phyloP scores from a whole-genome alignment of 2,888 invertebrate species.

The Diarsia rubi region DNA sequence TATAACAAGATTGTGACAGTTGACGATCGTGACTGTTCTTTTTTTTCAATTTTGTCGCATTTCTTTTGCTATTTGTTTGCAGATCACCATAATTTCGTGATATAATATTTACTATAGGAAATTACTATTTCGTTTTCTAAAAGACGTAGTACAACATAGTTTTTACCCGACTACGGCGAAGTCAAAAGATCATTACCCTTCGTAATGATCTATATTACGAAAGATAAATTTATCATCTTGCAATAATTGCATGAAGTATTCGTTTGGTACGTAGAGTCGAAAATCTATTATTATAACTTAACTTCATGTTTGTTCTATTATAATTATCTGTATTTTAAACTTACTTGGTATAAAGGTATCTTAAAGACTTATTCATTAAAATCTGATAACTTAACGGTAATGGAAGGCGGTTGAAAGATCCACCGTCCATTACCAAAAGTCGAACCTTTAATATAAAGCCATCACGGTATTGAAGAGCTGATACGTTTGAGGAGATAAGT shows the following conservation, averaged over 20 bases:
- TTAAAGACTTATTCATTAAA: not conserved
- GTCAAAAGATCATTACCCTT: no score
- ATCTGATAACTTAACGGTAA: not conserved
- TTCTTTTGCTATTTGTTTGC: constrained; percentile 14
- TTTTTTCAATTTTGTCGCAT: not conserved
- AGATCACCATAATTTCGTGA: not conserved
- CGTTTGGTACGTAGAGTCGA: not conserved
- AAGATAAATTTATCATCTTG: not conserved
- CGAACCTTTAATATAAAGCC: not conserved
- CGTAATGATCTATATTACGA: not conserved
- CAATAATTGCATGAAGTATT: not conserved
- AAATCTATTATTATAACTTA: not conserved
- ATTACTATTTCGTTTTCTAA: not conserved
- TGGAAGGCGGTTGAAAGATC: not conserved
- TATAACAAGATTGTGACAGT: constrained; percentile 19
- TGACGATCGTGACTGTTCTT: constrained; percentile 19
- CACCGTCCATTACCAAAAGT: not conserved
- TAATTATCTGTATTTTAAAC: not conserved
- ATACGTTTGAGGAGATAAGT: not conserved
- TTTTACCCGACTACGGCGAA: no score
- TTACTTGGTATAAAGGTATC: not conserved
- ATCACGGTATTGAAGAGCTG: constrained; percentile 2
- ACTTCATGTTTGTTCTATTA: not conserved
- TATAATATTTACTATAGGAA: not conserved
- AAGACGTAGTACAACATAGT: not conserved